Percentiles rank a stretch among this genome's conserved stretches.
Evolutionary conservation across 2,888 invertebrate genomes (phyloP).

Genomic region (Cheilosia soror): DNA sequence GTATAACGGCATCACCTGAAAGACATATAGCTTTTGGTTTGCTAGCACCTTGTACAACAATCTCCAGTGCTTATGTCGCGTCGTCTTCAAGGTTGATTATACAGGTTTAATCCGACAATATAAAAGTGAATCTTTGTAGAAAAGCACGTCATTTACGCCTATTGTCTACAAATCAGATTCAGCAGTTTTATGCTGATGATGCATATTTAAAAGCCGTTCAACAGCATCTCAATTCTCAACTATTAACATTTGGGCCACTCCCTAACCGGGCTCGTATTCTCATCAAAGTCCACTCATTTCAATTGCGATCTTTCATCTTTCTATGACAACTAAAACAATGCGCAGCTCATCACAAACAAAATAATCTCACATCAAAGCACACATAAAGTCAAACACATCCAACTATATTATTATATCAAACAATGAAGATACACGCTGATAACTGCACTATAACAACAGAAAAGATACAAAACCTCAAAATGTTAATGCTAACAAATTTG

Average conservation of each 20-base stretch:
- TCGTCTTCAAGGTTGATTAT: no score
- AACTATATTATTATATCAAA: constrained; percentile 9
- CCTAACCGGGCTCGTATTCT: neutral
- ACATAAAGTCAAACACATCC: constrained; percentile 6
- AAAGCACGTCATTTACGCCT: neutral
- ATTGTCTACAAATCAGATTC: neutral
- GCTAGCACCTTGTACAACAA: no score
- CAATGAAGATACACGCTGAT: constrained; percentile 31
- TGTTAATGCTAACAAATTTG: constrained; percentile 49
- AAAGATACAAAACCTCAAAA: constrained; percentile 33
- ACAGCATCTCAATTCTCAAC: no score
- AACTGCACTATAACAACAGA: constrained; percentile 7
- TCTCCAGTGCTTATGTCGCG: no score
- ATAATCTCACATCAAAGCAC: constrained; percentile 11
- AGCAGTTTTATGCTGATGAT: neutral
- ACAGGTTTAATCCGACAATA: no score
- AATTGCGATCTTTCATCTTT: neutral
- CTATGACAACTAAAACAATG: constrained; percentile 5
- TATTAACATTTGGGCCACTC: neutral
- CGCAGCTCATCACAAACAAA: constrained; percentile 4
- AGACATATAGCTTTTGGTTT: no score
- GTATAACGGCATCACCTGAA: no score
- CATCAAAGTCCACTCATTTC: neutral
- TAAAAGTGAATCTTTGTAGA: no score
- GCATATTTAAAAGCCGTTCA: neutral